phyloP scores from a whole-genome alignment of 1,140 invertebrate species.

The Drosophila novamexicana region DNA sequence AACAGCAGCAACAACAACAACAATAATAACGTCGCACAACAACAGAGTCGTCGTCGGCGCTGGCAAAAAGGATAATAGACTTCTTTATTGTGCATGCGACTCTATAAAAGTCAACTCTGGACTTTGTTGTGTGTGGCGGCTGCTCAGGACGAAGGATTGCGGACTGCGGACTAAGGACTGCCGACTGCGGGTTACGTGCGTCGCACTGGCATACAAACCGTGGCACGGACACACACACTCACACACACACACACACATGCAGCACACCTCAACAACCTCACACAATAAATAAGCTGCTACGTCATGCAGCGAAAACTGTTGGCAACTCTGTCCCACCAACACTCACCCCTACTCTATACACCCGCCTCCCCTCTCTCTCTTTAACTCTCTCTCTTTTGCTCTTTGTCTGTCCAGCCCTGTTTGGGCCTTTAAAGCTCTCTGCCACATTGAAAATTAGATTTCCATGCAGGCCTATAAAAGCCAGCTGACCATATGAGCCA shows the following conservation, averaged over 20 bases:
- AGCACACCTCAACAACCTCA: constrained; percentile 67
- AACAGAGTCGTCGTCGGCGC: constrained; percentile 34
- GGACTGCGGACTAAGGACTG: neutral
- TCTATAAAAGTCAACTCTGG: constrained; percentile 84
- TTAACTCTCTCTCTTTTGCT: neutral
- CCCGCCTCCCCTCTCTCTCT: neutral
- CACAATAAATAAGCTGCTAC: constrained; percentile 79
- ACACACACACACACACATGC: constrained; percentile 30
- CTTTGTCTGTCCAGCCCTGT: neutral
- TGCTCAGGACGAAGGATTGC: constrained; percentile 37
- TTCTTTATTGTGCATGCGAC: constrained; percentile 84
- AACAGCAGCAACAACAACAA: constrained; percentile 43
- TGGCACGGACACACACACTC: constrained; percentile 43
- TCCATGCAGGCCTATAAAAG: constrained; percentile 44
- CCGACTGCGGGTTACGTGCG: neutral
- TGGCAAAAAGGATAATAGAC: constrained; percentile 84
- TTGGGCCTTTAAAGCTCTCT: constrained; percentile 33
- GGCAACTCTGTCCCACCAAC: constrained; percentile 9
- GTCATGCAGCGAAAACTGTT: constrained; percentile 63
- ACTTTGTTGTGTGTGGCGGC: constrained; percentile 71
- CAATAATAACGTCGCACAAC: constrained; percentile 32
- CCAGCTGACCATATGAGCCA: constrained; percentile 20
- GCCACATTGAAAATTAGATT: constrained; percentile 68
- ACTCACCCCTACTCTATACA: no score
- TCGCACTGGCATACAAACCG: neutral